Base-by-base conservation (phyloP, 2,113 vertebrate genomes). In the Lichenostomus cassidix region DNA sequence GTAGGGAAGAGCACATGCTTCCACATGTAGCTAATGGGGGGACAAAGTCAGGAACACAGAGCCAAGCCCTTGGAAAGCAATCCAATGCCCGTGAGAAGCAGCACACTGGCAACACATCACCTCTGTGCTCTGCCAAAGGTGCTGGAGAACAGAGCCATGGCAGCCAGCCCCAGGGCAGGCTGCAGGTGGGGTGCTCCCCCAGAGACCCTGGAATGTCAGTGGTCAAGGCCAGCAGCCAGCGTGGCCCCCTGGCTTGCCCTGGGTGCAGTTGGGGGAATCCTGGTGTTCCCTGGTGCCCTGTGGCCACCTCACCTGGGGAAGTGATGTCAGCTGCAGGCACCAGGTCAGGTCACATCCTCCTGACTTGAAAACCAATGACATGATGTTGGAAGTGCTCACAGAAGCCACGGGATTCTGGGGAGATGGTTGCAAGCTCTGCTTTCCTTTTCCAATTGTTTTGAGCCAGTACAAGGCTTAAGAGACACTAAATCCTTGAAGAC, bases 51-150 rank as follows among this genome's bases (percentile, higher is more conserved):
- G 78, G 62, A 91, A 47, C 80, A 52, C 1, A 13, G 63, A 90
- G n/a, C 46, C 60, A 97, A 49, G 28, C 64, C 70, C 86, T 90
- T 6, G 2, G 77, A 95, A 96, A 95, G 74, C 77, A 95, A 89
- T 56, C 81, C 69, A 73, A 53, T 23, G 85, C 58, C 71, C 20
- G 9, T 10, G 7, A 53, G 87, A 89, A 90, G 58, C 24, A 5
- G 52, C 16, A 2, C 11, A 6, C 44, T 63, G 53, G 74, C 83
- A 91, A 65, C n/a, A 24, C 79, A 10, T n/a, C 27, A 3, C 41
- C 65, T 49, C 50, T 58, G 77, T 68, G 82, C 67, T 81, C 49
- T 27, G 9, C n/a, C 24, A 65, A 77, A 92, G 11, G 50, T 59
- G 49, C 46, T 12, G 20, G 52, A 44, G 28, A 4, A n/a, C 9